Base-by-base conservation (phyloP, 1,140 invertebrate species). In the Coboldia fuscipes region DNA sequence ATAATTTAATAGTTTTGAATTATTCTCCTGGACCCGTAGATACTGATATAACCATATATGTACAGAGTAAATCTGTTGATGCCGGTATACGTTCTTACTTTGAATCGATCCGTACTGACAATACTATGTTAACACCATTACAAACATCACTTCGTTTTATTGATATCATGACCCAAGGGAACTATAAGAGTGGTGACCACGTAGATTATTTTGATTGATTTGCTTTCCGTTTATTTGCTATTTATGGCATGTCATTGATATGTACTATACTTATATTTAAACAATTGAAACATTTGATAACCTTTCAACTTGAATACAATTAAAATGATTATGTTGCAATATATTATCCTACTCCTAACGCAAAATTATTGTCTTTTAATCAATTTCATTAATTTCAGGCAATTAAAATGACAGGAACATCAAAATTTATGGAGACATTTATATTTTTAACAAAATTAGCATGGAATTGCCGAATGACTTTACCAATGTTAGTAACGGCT, bases 11-110 rank as follows among this genome's bases (percentile, higher is more conserved):
- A 36, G 74, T 94, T 8, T 52, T 97, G 3, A 93, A 76, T 57
- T 97, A 96, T 60, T 76, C 88, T 4, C 92, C 92, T 1, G 90
- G 92, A 17, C 84, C 89, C 3, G 76, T 96, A 3, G 66, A 86
- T 39, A 97, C 89, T 0, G 73, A 83, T 31, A 96, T 97, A 86
- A 70, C 77, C 24, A 49, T 70, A n/a, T 58, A 64, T 42, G 60
- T 82, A 17, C 56, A 69, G 22, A 55, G 62, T 4, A 58, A 68
- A 30, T 53, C 68, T 0, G 56, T 63, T 7, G 70, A 77, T 54
- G 38, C 53, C 1, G 66, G 70, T 29, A 39, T 74, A 6, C 68
- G 61, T 40, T 51, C 67, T 30, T 56, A 59, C 3, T 85, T 84
- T 45, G 50, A 43, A 1, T 49, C 59, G 7, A 59, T 60, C 30